Evolutionary conservation across 2,888 invertebrate species (phyloP), one percentile per base, ranked within the genome.

Genomic region (Strigamia maritima): DNA sequence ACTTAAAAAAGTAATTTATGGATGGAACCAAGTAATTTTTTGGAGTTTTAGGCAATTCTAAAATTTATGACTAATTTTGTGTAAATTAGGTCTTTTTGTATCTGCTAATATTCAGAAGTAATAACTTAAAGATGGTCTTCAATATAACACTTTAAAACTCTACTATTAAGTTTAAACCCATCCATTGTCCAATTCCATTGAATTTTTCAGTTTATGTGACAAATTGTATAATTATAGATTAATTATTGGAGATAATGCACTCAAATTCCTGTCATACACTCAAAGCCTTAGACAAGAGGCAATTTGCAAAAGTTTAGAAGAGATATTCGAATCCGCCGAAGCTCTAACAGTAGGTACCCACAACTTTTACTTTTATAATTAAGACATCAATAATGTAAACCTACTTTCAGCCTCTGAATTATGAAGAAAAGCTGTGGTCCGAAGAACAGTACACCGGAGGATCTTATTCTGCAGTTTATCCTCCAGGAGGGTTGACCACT

Each of bases 391-490:
- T 49, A n/a, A 49, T 19, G 1, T 65, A 16, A 38, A 35, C 14
- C 75, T 80, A 10, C 75, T 60, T 79, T 4, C 31, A 84, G 84
- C 83, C 84, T 0, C 79, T 83, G 0, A 82, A 83, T 81, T 85
- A 84, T 79, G 85, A 85, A 80, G 85, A 86, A 80, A 82, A 83
- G 79, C 83, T 85, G 81, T 86, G 86, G 86, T 81, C 83, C 75
- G 83, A 80, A 14, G 85, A 86, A 79, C 84, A 84, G 78, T 86
- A 85, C 82, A 83, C 85, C 1, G 85, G 85, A 3, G 86, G 86
- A 10, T 85, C 85, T 79, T 86, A 85, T 79, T 84, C 85, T 0
- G 82, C 82, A 26, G 83, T 84, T 81, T 83, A 83, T 82, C 85
- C 85, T 0, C 85, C 85, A 14, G 86, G 85, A 1, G 83, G 84